Conservation (phyloP, 2,797 vertebrate species). For the Pangasius sanitwongsei region DNA sequence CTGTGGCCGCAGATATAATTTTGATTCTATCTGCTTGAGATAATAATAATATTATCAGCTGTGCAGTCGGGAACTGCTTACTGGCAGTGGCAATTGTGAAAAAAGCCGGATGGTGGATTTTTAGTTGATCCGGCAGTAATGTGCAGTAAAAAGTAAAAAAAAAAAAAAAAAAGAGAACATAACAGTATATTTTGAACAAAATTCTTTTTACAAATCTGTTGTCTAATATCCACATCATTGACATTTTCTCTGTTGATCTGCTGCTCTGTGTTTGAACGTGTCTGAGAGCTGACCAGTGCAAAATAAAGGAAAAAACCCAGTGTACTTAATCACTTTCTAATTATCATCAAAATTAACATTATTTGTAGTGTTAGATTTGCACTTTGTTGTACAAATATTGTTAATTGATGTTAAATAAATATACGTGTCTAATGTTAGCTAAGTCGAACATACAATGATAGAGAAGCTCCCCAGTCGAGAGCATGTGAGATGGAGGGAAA, state of each 20-base stretch:
- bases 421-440: neutral
- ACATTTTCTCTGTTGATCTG: neutral
- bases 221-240: neutral
- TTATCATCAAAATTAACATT: neutral
- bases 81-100: neutral
- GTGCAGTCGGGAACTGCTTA: neutral
- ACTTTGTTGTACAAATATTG: too few relatives aligned
- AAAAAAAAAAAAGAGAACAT: neutral
- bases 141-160: too few relatives aligned
- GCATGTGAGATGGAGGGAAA: neutral
- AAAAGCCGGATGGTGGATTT: neutral
- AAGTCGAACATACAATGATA: neutral
- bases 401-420: too few relatives aligned
- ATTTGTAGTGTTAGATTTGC: too few relatives aligned
- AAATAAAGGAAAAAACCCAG: too few relatives aligned
- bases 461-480: neutral
- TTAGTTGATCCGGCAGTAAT: neutral
- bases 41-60: neutral
- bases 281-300: neutral
- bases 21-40: neutral
- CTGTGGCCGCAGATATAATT: neutral
- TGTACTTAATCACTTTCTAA: neutral
- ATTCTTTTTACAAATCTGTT: neutral
- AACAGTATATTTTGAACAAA: neutral
- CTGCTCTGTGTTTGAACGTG: neutral